Evolutionary conservation across 2,888 invertebrate genomes (phyloP), one percentile per base, ranked within the genome.

Genomic region (Sinelater perroti): DNA sequence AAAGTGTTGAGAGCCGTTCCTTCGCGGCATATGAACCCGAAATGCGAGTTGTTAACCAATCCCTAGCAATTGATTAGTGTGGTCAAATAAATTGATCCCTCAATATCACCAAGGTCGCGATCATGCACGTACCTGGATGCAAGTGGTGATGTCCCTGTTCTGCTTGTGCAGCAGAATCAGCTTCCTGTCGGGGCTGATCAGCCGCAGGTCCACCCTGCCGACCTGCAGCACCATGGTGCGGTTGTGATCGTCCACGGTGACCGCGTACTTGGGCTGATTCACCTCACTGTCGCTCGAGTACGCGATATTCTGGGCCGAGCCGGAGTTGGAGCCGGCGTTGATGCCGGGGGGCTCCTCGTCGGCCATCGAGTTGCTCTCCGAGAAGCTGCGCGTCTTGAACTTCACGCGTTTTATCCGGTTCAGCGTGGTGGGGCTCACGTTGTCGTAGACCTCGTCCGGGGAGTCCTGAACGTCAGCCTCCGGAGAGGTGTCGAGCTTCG

Each of bases 161-260:
- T 89, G 89, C 63, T 95, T 90, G 70, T 94, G 92, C 4, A 97
- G 83, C 4, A 97, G 81, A 7, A 94, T 89, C 69, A 92, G 90
- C 72, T 97, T 97, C 55, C 93, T 85, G 74, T 97, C 96, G 0
- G 95, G 94, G 69, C 95, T 95, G 63, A 97, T 95, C 3, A 97
- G 83, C 36, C 94, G 86, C 7, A 97, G 81, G 75, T 97, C 95
- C 16, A 87, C 85, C 36, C 91, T 84, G 3, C 94, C 95, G 4
- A 97, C 91, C 82, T 89, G 89, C 72, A 97, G 89, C 28, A 97
- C 85, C 96, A 97, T 97, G 0, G 95, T 96, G 36, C 95, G 85
- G 78, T 95, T 95, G 70, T 91, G 91, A 63, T 93, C 92, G 33
- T 78, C 76, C 20, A 72, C 60, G 14, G 72, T 70, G 1, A 68